phyloP scores from a whole-genome alignment of 2,888 invertebrate species.

The Hypercompe scribonia region DNA sequence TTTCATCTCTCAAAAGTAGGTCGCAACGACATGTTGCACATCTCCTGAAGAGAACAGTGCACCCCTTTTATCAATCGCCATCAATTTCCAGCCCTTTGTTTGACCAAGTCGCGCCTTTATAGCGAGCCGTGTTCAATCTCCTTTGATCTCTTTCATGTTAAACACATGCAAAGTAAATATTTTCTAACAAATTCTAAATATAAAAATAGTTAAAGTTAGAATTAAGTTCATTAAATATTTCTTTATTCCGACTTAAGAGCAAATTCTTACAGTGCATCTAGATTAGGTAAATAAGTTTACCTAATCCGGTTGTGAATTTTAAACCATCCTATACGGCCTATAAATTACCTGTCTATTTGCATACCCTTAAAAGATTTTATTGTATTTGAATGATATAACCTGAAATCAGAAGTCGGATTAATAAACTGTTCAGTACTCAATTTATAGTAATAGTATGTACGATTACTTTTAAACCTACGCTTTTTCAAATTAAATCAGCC shows the following conservation, averaged over 20 bases:
- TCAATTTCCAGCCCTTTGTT: slow-evolving; percentile 70
- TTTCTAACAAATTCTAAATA: no score
- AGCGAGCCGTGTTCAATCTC: slow-evolving; percentile 57
- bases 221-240: neutral
- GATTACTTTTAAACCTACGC: no score
- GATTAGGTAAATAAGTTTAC: neutral
- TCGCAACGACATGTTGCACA: slow-evolving; percentile 69
- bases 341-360: no score
- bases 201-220: neutral
- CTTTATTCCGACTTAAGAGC: neutral
- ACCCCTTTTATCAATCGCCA: slow-evolving; percentile 65
- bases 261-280: neutral
- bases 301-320: neutral
- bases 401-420: no score
- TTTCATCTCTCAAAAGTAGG: slow-evolving; percentile 55
- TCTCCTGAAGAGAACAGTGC: slow-evolving; percentile 47
- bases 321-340: neutral
- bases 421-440: no score
- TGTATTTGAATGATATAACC: no score
- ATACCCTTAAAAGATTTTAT: no score
- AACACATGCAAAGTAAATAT: slow-evolving; percentile 6
- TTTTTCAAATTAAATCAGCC: no score
- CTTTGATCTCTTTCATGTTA: slow-evolving; percentile 56
- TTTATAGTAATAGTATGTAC: no score
- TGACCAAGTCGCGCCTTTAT: slow-evolving; percentile 48